Evolutionary conservation across 1,140 invertebrate species (phyloP).

Genomic region (Leptopilina clavipes): DNA sequence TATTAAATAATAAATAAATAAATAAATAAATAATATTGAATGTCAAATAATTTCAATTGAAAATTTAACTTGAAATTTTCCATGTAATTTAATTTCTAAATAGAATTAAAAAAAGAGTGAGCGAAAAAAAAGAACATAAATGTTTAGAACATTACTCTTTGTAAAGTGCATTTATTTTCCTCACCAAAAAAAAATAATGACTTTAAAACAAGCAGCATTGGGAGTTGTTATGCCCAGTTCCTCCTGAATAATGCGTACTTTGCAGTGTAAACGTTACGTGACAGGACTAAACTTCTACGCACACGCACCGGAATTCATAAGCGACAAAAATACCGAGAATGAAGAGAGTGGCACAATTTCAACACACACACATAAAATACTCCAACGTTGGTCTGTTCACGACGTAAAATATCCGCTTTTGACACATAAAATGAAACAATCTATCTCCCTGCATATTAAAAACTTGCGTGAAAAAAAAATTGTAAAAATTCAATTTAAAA

Average conservation of each 20-base stretch:
- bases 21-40: too few relatives aligned
- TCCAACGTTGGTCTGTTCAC: neutral
- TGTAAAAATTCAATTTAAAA: neutral
- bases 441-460: too few relatives aligned
- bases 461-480: too few relatives aligned
- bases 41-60: too few relatives aligned
- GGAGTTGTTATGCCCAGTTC: neutral
- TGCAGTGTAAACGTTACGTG: neutral
- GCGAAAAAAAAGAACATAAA: too few relatives aligned
- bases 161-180: neutral
- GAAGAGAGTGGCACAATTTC: conserved; percentile 25
- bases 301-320: neutral
- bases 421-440: neutral
- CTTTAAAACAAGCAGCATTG: neutral
- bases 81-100: too few relatives aligned
- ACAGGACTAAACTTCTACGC: neutral
- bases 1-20: too few relatives aligned
- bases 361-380: conserved; percentile 11
- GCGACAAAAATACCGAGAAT: conserved; percentile 28
- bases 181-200: neutral
- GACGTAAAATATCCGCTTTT: neutral
- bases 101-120: too few relatives aligned
- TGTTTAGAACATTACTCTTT: too few relatives aligned
- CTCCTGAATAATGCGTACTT: neutral
- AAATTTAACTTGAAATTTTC: too few relatives aligned